These are phyloP conservation scores for Silurus glanis DNA, from an alignment of 2,113 vertebrate species.

Conservation along the genomic window DNA sequence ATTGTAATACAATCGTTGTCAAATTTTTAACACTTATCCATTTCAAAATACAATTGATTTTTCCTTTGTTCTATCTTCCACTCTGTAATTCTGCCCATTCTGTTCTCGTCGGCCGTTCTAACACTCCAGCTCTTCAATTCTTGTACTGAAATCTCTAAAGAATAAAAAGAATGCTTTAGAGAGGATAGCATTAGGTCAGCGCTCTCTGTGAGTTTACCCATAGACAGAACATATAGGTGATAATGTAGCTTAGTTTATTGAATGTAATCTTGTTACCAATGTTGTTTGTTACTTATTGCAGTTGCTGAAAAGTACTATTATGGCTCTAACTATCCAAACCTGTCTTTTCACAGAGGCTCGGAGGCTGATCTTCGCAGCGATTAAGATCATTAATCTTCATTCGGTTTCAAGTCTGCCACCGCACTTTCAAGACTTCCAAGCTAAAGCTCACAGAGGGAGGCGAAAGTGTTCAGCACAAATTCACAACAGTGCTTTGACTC, in stretches of 20 bases:
- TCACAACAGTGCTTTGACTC: neutral
- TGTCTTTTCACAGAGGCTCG: slow-evolving; percentile 2
- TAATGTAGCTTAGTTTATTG: neutral
- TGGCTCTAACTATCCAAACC: neutral
- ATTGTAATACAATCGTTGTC: neutral
- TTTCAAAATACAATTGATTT: neutral
- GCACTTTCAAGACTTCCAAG: slow-evolving; percentile 33
- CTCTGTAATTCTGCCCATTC: neutral
- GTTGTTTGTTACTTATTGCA: neutral
- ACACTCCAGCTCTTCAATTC: neutral
- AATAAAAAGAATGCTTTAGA: neutral
- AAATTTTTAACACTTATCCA: neutral
- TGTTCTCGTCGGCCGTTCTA: neutral
- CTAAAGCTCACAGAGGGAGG: slow-evolving; percentile 11
- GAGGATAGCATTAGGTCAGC: neutral
- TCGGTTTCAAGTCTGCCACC: slow-evolving; percentile 35
- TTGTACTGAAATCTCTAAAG: neutral
- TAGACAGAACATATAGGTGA: neutral
- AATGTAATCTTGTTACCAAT: neutral
- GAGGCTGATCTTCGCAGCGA: slow-evolving; percentile 13
- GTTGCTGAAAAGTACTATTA: neutral
- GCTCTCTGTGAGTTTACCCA: neutral
- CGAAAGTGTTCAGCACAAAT: slow-evolving; percentile 21
- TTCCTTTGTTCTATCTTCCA: neutral
- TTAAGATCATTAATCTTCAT: slow-evolving; percentile 49